phyloP scores from a whole-genome alignment of 2,888 invertebrate species.

The Standfussiana lucernea region DNA sequence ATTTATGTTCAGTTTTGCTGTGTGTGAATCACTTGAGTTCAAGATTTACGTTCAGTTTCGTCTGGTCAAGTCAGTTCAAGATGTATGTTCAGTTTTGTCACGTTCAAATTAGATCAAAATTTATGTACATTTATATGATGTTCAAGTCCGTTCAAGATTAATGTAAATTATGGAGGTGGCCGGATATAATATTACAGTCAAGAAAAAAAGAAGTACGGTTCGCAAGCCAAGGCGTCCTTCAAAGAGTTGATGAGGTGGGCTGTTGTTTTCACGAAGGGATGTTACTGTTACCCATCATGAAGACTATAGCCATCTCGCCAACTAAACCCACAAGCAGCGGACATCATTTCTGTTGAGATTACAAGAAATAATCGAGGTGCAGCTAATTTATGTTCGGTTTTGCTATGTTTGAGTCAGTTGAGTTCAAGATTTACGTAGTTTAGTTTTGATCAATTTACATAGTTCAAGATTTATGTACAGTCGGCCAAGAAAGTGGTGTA shows the following conservation, averaged over 20 bases:
- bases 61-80: background rate
- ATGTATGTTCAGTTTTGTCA: background rate
- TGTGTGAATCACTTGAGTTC: background rate
- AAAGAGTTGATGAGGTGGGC: background rate
- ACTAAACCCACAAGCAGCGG: background rate
- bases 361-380: background rate
- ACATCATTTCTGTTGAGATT: background rate
- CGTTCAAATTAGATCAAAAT: too few relatives aligned
- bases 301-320: constrained; percentile 1
- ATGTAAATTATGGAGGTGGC: background rate
- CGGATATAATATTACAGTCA: background rate
- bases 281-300: background rate
- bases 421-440: too few relatives aligned
- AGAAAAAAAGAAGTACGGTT: background rate
- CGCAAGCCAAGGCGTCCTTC: background rate
- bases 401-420: too few relatives aligned
- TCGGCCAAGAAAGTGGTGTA: too few relatives aligned
- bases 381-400: too few relatives aligned
- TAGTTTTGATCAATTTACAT: too few relatives aligned
- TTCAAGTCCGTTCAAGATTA: too few relatives aligned
- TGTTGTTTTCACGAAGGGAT: background rate
- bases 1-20: background rate
- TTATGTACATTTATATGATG: background rate
- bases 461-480: too few relatives aligned
- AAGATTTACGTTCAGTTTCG: background rate